Conservation (phyloP, 2,797 vertebrate genomes). For the Rhabdomys pumilio region DNA sequence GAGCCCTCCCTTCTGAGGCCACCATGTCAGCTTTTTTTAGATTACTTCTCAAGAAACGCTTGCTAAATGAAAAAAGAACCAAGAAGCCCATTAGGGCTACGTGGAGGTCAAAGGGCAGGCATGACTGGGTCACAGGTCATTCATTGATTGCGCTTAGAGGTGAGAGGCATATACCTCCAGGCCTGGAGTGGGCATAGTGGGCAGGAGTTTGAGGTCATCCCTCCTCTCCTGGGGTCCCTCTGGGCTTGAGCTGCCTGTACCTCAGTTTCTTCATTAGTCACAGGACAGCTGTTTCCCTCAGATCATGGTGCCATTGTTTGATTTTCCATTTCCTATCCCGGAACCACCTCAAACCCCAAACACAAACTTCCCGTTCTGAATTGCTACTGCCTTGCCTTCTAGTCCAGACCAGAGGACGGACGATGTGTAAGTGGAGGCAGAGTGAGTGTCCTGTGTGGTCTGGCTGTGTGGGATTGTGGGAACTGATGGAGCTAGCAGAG, state of each 20-base stretch:
- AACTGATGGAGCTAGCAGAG: neutral
- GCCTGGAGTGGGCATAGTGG: neutral
- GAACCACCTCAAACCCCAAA: neutral
- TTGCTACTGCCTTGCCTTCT: slow-evolving; percentile 54
- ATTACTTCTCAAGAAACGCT: slow-evolving; percentile 59
- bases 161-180: neutral
- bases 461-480: neutral
- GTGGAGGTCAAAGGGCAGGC: neutral
- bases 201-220: neutral
- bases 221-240: neutral
- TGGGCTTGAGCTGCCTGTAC: neutral
- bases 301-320: slow-evolving; percentile 56
- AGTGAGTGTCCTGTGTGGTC: neutral
- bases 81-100: neutral
- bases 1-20: neutral
- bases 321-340: slow-evolving; percentile 68
- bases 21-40: neutral
- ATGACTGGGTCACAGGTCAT: neutral
- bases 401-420: neutral
- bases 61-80: neutral
- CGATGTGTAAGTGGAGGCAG: neutral
- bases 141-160: neutral
- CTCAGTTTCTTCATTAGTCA: slow-evolving; percentile 2
- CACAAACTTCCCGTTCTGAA: slow-evolving; percentile 73
- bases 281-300: neutral